Percentiles rank a stretch among this genome's conserved stretches.
phyloP scores from a whole-genome alignment of 2,113 vertebrate genomes.

The Myrmecobius fasciatus region DNA sequence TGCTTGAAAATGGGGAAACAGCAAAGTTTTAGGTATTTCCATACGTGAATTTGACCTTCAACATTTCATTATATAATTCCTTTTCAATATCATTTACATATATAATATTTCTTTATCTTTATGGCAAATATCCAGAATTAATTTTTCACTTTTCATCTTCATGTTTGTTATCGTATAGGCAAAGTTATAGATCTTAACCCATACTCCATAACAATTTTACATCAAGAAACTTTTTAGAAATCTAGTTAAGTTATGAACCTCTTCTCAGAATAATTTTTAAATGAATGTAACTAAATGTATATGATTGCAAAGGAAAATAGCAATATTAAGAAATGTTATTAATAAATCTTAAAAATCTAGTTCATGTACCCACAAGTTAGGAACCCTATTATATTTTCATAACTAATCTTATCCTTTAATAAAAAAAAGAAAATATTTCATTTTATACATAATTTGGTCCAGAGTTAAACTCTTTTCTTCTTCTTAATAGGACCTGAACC shows the following conservation, averaged over 20 bases:
- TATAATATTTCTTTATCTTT: not conserved
- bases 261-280: not conserved
- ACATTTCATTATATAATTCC: not conserved
- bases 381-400: not conserved
- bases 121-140: not conserved
- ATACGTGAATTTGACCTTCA: not conserved
- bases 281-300: not conserved
- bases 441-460: not conserved
- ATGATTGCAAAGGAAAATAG: not conserved
- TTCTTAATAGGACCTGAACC: not conserved
- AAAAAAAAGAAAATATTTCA: not conserved
- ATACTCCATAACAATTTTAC: not conserved
- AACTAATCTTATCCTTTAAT: not conserved
- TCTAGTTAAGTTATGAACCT: not conserved
- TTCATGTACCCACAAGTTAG: not conserved
- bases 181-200: not conserved
- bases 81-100: not conserved
- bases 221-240: not conserved
- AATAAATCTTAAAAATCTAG: not conserved
- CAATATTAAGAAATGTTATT: not conserved
- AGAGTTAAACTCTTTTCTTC: not conserved
- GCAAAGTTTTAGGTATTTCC: not conserved
- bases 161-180: not conserved
- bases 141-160: not conserved
- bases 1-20: not conserved